Percentiles rank a stretch among this genome's conserved stretches.
phyloP scores from a whole-genome alignment of 2,797 vertebrate genomes.

The Carduelis carduelis region DNA sequence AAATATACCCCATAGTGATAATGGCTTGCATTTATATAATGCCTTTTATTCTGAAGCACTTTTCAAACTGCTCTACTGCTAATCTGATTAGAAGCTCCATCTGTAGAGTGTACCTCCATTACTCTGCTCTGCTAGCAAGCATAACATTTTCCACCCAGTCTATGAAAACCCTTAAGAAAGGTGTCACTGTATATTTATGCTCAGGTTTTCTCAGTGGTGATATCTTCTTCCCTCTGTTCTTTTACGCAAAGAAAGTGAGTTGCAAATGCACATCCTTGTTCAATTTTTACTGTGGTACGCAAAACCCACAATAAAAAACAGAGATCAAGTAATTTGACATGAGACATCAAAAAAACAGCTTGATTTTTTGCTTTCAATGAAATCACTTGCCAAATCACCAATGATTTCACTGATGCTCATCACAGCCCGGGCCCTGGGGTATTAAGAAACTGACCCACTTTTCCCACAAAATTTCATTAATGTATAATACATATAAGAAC shows the following conservation, averaged over 20 bases:
- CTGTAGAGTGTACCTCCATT: constrained; percentile 59
- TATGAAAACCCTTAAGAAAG: constrained; percentile 26
- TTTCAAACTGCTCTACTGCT: constrained; percentile 66
- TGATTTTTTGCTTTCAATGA: not conserved
- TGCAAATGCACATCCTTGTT: not conserved
- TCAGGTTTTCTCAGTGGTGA: not conserved
- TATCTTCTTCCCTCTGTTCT: not conserved
- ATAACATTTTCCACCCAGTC: constrained; percentile 25
- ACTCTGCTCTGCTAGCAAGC: constrained; percentile 20
- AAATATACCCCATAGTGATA: constrained; percentile 70
- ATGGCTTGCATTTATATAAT: constrained; percentile 69
- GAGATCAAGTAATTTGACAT: not conserved
- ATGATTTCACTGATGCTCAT: not conserved
- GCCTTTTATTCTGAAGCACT: constrained; percentile 65
- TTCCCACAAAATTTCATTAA: not conserved
- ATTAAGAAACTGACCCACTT: not conserved
- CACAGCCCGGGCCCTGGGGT: not conserved
- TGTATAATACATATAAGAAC: not conserved
- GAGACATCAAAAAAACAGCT: not conserved
- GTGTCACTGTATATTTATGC: not conserved
- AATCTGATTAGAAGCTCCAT: constrained; percentile 69
- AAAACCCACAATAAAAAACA: not conserved
- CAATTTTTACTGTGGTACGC: not conserved
- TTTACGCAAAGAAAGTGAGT: not conserved
- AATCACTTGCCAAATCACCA: constrained; percentile 15